Base-by-base conservation (phyloP, 2,888 invertebrate genomes). In the Cerastis leucographa region DNA sequence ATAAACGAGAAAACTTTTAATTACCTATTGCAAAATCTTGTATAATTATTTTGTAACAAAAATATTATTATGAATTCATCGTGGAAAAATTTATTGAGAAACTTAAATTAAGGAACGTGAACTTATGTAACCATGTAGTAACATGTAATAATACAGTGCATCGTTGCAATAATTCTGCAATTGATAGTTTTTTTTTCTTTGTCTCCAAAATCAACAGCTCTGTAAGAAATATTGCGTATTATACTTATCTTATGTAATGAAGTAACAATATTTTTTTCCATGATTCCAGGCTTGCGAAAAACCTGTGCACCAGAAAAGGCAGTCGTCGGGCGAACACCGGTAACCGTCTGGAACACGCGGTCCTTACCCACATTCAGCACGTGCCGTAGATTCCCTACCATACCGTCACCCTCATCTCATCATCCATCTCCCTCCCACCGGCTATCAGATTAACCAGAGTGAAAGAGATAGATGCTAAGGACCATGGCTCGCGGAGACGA, bases 301-400 rank as follows among this genome's bases (percentile, higher is more conserved):
- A 98, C 95, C 97, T 98, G 89, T 97, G 97, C 92, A 98, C 98
- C 80, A 97, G 98, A 90, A 98, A 98, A 97, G 98, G 98, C 89
- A 98, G 98, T 90, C 97, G 98, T 90, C 97, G 98, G 87, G 98
- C 98, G 88, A 98, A 98, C 97, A 97, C 98, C 94, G 98, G 98
- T 87, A 99, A 99, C 97, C 97, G 98, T 79, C 96, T 98, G 95
- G 98, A 99, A 97, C 97, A 98, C 94, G 97, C 98, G 91, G 98
- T 99, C 64, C 97, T 99, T 68, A 98, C 98, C 70, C 98, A 98
- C 93, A 97, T 98, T 71, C 98, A 98, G 94, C 98, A 98, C 98
- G 98, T 98, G 84, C 98, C 98, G 88, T 99, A 98, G 97, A 86
- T 93, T 72, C 87, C 29, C 88, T 59, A 69, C 81, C 25, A 14